Evolutionary conservation across 2,888 invertebrate species (phyloP), one percentile per base, ranked within the genome.

Genomic region (Cyclophora punctaria): DNA sequence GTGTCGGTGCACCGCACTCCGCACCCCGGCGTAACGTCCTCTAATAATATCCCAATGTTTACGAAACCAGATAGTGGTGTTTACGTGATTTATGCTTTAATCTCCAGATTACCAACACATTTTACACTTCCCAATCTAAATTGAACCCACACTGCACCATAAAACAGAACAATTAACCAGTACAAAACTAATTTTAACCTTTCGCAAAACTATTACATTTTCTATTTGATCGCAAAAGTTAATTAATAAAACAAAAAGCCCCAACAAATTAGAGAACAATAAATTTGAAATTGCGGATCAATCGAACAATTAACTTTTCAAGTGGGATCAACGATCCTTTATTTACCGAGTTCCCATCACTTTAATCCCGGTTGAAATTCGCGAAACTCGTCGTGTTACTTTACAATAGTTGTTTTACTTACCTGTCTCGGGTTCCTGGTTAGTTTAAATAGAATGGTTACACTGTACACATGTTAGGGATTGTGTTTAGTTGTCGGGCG

Each of bases 241-340:
- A 41, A 42, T 5, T 3, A 43, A 7, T 37, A 50, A 47, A 50
- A 51, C 43, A 48, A 45, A 44, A 47, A 35, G 41, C 46, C 48
- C 7, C 20, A 20, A 20, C 20, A 20, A 20, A 20, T 20, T 20
- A 37, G 2, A 37, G 37, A 52, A 65, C 65, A 63, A 67, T 69
- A 67, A 71, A 71, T 66, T 77, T 58, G 65, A 72, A 71, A 59
- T 71, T 51, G 63, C 61, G 64, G 75, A 75, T 75, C 72, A 71
- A 73, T 75, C 69, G 64, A 75, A 69, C 76, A 78, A 80, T 81
- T 79, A 81, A 75, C 59, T 73, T 72, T 71, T 62, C 6, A 76
- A 82, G 78, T 80, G 84, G 83, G 83, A 83, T 82, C 83, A 82
- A 83, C 67, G 83, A 73, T 83, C 83, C 78, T 72, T 67, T 67